Percentiles rank a stretch among this genome's conserved stretches.
Evolutionary conservation across 2,797 vertebrate species (phyloP).

Genomic region (Syncerus caffer): DNA sequence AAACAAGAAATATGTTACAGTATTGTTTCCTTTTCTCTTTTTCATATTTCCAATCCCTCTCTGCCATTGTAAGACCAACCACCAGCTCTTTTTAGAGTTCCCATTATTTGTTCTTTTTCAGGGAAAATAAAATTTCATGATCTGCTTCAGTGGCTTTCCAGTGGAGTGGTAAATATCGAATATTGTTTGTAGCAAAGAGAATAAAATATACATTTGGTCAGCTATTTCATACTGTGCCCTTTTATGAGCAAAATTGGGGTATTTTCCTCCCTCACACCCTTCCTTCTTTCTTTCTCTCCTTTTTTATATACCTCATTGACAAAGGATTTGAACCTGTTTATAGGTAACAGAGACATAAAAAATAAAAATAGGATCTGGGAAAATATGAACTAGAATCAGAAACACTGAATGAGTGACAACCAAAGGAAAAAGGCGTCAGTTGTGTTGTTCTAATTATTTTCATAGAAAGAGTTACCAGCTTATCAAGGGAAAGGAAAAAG

Average conservation of each 20-base stretch:
- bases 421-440: neutral
- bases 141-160: neutral
- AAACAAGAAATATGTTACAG: neutral
- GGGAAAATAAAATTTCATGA: slow-evolving; percentile 4
- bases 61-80: neutral
- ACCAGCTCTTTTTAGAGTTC: neutral
- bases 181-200: neutral
- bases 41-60: neutral
- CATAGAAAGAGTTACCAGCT: neutral
- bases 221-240: neutral
- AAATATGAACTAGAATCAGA: neutral
- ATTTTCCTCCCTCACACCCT: neutral
- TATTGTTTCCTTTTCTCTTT: neutral
- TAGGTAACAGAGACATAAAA: neutral
- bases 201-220: neutral
- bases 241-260: neutral
- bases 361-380: neutral
- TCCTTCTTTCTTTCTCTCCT: neutral
- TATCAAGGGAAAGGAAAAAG: neutral
- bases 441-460: neutral
- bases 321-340: neutral
- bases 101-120: neutral
- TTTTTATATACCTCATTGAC: neutral
- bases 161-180: neutral
- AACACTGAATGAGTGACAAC: neutral